phyloP scores from a whole-genome alignment of 2,797 vertebrate genomes.

The Sparidentex hasta region DNA sequence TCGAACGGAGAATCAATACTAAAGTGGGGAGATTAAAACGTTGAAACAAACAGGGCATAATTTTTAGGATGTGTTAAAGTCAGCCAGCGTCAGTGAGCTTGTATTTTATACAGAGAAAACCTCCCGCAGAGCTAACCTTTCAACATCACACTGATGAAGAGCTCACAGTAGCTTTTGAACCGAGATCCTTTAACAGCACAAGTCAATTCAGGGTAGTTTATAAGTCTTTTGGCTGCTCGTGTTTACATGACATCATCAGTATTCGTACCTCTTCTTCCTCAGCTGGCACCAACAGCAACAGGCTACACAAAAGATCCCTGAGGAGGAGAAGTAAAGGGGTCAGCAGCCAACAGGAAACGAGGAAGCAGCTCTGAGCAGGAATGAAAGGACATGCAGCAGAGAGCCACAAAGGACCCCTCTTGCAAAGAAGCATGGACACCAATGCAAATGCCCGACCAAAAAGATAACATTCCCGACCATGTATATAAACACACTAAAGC shows the following conservation, averaged over 20 bases:
- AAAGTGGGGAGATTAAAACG: neutral
- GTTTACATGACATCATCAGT: constrained; percentile 69
- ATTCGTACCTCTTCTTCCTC: constrained; percentile 65
- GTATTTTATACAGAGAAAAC: constrained; percentile 5
- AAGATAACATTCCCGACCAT: constrained; percentile 85
- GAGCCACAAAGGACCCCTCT: constrained; percentile 81
- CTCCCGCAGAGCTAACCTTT: constrained; percentile 15
- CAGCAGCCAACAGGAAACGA: constrained; percentile 81
- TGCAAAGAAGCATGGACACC: constrained; percentile 87
- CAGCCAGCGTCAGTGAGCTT: too few species aligned
- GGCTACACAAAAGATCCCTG: constrained; percentile 90
- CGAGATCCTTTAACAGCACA: constrained; percentile 7
- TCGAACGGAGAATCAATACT: neutral
- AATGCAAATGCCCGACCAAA: constrained; percentile 88
- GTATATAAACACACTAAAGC: constrained; percentile 87
- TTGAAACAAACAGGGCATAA: neutral
- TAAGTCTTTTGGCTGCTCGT: constrained; percentile 16
- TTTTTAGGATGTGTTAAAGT: constrained; percentile 1
- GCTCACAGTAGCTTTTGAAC: neutral
- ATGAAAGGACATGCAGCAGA: constrained; percentile 73
- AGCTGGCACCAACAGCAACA: constrained; percentile 87
- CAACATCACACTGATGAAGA: neutral
- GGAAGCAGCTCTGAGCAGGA: constrained; percentile 87
- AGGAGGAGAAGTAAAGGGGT: constrained; percentile 83
- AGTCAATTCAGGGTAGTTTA: constrained; percentile 16